Evolutionary conservation across 2,797 vertebrate genomes (phyloP).

Genomic region (Syngnathus acus): DNA sequence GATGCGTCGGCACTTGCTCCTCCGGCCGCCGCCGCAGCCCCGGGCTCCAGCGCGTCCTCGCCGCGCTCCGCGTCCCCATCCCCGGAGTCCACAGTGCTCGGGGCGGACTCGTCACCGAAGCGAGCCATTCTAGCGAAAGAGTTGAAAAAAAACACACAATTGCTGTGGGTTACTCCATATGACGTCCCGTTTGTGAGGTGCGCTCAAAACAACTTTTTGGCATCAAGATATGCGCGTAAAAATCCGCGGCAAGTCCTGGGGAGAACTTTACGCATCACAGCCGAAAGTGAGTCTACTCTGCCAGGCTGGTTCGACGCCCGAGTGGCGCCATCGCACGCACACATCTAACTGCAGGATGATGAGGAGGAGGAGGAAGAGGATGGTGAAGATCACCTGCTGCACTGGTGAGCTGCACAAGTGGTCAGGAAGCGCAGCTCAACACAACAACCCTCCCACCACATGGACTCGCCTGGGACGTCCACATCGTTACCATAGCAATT

Average conservation of each 20-base stretch:
- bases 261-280: slow-evolving; percentile 57
- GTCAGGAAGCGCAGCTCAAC: slow-evolving; percentile 17
- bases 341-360: background rate
- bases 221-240: slow-evolving; percentile 1
- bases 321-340: background rate
- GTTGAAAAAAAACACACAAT: background rate
- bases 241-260: slow-evolving; percentile 36
- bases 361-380: background rate
- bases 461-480: slow-evolving; percentile 39
- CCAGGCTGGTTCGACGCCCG: background rate
- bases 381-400: slow-evolving; percentile 15
- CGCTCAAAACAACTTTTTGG: slow-evolving; percentile 17
- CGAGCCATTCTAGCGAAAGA: slow-evolving; percentile 89
- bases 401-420: slow-evolving; percentile 22
- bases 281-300: slow-evolving; percentile 1
- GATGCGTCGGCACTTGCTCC: background rate
- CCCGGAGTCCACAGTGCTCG: slow-evolving; percentile 77
- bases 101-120: slow-evolving; percentile 85
- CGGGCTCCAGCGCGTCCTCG: slow-evolving; percentile 76
- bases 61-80: slow-evolving; percentile 81
- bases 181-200: background rate
- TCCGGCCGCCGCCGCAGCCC: slow-evolving; percentile 44
- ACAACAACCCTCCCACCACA: slow-evolving; percentile 40
- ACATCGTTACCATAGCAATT: slow-evolving; percentile 71
- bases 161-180: background rate